These are phyloP conservation scores for Manduca sexta DNA, from an alignment of 1,140 invertebrate genomes.

Conservation along the genomic window DNA sequence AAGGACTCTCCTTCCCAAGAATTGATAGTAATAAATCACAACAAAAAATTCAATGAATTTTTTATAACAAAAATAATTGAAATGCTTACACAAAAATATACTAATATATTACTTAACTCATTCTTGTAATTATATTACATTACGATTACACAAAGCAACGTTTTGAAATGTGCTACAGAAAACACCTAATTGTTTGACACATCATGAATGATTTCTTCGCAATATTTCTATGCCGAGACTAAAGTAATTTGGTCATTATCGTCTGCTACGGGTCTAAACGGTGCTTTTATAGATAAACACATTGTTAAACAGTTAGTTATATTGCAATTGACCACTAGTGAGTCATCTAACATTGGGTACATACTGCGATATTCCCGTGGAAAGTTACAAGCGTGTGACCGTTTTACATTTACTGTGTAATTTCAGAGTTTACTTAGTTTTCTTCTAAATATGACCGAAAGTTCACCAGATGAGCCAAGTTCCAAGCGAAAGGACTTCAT, in stretches of 20 bases:
- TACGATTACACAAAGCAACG: constrained; percentile 2
- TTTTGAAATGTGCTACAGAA: background rate
- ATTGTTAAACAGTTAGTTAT: constrained; percentile 24
- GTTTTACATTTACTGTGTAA: constrained; percentile 3
- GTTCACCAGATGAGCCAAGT: constrained; percentile 48
- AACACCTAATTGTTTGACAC: constrained; percentile 33
- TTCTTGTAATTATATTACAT: background rate
- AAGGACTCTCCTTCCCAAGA: too few species aligned
- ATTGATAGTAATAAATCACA: too few species aligned
- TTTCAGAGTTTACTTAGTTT: constrained; percentile 19
- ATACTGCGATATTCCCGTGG: constrained; percentile 5
- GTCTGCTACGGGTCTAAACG: constrained; percentile 20
- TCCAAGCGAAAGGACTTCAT: constrained; percentile 79
- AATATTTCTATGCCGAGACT: constrained; percentile 28
- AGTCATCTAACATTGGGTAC: constrained; percentile 4
- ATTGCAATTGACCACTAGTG: constrained; percentile 8
- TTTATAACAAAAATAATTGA: too few species aligned
- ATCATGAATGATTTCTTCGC: constrained; percentile 40
- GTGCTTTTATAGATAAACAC: constrained; percentile 17
- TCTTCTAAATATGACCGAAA: constrained; percentile 54
- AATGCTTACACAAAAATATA: too few species aligned
- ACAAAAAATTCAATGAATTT: too few species aligned
- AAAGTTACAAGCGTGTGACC: constrained; percentile 8
- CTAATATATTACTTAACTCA: too few species aligned
- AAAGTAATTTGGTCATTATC: constrained; percentile 33